Conservation (phyloP, 2,113 vertebrate genomes). For the Eublepharis macularius region DNA sequence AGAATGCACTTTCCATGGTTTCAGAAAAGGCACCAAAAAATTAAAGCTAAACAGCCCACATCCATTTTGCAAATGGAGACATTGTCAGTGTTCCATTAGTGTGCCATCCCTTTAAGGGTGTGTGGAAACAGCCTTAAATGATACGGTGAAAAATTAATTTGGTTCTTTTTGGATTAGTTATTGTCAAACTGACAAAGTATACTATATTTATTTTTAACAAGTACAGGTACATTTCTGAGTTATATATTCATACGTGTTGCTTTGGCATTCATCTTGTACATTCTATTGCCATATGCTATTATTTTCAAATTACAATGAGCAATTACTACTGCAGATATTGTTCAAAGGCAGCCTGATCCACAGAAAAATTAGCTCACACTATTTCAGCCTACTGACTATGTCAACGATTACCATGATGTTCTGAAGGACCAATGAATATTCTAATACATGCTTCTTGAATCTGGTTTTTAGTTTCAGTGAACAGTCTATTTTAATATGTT, state of each 20-base stretch:
- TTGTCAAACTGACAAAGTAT: not conserved
- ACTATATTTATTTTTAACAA: not conserved
- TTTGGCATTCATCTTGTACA: not conserved
- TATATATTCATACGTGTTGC: not conserved
- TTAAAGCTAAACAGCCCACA: too few relatives aligned
- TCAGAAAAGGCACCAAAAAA: too few relatives aligned
- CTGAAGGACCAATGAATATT: not conserved
- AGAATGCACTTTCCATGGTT: too few relatives aligned
- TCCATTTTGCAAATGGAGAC: too few relatives aligned
- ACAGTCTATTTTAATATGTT: not conserved
- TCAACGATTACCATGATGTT: not conserved
- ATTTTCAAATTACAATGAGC: not conserved
- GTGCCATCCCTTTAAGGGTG: too few relatives aligned
- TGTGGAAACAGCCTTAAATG: too few relatives aligned
- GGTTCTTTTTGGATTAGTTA: not conserved
- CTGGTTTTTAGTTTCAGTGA: not conserved
- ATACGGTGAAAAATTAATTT: not conserved
- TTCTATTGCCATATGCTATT: not conserved
- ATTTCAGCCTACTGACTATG: not conserved
- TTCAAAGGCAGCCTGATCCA: not conserved
- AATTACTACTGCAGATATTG: not conserved
- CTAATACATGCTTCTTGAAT: not conserved
- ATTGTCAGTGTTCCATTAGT: too few relatives aligned
- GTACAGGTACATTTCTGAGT: too few relatives aligned
- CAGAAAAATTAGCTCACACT: not conserved